phyloP scores from a whole-genome alignment of 2,888 invertebrate species.

The Arctia plantaginis region DNA sequence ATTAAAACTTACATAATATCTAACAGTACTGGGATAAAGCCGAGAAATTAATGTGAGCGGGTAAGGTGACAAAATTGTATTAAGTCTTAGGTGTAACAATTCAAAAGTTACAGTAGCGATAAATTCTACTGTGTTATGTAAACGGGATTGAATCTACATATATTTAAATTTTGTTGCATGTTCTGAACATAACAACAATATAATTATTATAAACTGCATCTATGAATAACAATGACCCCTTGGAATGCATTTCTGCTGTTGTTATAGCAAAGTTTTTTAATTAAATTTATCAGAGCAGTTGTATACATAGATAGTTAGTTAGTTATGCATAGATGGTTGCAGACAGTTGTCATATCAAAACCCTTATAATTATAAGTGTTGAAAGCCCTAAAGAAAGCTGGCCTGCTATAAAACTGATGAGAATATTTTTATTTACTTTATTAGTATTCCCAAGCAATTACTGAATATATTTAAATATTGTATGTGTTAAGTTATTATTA shows the following conservation, averaged over 20 bases:
- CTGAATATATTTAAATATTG: not conserved
- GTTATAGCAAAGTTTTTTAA: not conserved
- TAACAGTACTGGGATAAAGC: not conserved
- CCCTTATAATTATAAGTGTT: not conserved
- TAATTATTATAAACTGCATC: not conserved
- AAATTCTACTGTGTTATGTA: not conserved
- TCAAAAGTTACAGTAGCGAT: not conserved
- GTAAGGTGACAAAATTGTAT: too few relatives aligned
- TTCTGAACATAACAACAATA: not conserved
- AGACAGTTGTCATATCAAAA: constrained; percentile 3
- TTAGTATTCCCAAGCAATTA: not conserved
- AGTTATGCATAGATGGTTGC: constrained; percentile 4
- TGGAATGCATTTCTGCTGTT: not conserved
- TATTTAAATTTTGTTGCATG: too few relatives aligned
- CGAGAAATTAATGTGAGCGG: not conserved
- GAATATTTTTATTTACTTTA: constrained; percentile 1
- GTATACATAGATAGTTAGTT: not conserved
- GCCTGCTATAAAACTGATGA: not conserved
- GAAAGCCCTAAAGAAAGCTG: not conserved
- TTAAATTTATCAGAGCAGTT: not conserved
- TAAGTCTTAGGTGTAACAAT: not conserved
- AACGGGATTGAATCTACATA: not conserved
- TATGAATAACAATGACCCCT: not conserved
- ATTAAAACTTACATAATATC: not conserved
- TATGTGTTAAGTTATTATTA: not conserved